phyloP scores from a whole-genome alignment of 35 echinoderm and acorn worm genomes.

The Apostichopus japonicus region DNA sequence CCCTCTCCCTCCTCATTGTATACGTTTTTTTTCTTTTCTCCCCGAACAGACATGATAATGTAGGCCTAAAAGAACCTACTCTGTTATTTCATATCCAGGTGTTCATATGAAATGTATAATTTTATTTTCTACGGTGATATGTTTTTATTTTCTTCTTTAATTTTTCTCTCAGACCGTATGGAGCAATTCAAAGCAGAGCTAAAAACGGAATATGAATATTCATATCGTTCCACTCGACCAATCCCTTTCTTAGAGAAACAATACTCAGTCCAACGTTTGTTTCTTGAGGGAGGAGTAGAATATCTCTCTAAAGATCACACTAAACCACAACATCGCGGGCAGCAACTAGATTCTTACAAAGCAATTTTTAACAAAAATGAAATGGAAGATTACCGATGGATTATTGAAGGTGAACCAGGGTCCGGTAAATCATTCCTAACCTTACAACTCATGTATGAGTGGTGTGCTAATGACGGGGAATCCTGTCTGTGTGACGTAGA shows the following conservation, averaged over 20 bases:
- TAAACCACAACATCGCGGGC: background rate
- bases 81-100: too few species aligned
- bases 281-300: background rate
- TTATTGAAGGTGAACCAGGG: conserved; percentile 11
- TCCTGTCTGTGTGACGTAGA: background rate
- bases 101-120: too few species aligned
- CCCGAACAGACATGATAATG: too few species aligned
- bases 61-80: too few species aligned
- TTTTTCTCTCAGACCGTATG: background rate
- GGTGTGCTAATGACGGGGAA: background rate
- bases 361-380: background rate
- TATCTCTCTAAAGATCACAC: background rate
- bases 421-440: background rate
- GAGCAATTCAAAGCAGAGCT: background rate
- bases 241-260: background rate
- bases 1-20: too few species aligned
- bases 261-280: background rate
- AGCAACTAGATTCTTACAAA: background rate
- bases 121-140: too few species aligned
- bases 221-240: background rate
- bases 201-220: background rate
- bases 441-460: background rate
- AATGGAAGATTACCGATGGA: background rate
- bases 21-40: too few species aligned
- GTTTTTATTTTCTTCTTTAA: background rate